Evolutionary conservation across 2,797 vertebrate species (phyloP).

Genomic region (Characodon lateralis): DNA sequence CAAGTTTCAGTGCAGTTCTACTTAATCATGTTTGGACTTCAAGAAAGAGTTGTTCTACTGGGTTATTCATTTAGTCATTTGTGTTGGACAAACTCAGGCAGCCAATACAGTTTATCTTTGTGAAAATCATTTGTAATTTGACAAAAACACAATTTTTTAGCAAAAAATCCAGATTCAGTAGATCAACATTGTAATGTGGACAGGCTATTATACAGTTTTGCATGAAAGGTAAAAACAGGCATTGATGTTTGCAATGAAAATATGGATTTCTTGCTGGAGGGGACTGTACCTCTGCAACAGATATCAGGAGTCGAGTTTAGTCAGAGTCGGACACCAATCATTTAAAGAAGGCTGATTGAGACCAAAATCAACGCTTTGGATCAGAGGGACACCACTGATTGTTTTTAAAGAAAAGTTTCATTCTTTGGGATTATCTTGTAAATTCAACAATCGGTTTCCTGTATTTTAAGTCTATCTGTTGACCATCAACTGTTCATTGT

Average conservation of each 20-base stretch:
- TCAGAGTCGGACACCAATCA: background rate
- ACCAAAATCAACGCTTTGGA: background rate
- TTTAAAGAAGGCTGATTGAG: background rate
- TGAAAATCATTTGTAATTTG: no score
- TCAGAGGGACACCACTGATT: background rate
- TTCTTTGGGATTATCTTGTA: background rate
- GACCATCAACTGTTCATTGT: constrained; percentile 21
- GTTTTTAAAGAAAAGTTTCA: background rate
- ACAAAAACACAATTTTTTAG: no score
- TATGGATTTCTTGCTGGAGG: background rate
- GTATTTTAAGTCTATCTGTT: background rate
- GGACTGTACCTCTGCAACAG: background rate
- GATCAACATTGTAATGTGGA: no score
- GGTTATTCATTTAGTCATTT: background rate
- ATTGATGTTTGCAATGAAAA: background rate
- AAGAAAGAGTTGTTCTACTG: no score
- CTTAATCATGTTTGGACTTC: background rate
- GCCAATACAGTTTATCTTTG: no score
- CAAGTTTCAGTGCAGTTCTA: background rate
- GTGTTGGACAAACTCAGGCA: background rate
- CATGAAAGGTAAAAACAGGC: background rate
- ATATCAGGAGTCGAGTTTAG: background rate
- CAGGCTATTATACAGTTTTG: no score
- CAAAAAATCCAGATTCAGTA: no score
- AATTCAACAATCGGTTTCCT: background rate